These are phyloP conservation scores for Cryptus armator DNA, from an alignment of 2,888 invertebrate genomes.

Conservation along the genomic window DNA sequence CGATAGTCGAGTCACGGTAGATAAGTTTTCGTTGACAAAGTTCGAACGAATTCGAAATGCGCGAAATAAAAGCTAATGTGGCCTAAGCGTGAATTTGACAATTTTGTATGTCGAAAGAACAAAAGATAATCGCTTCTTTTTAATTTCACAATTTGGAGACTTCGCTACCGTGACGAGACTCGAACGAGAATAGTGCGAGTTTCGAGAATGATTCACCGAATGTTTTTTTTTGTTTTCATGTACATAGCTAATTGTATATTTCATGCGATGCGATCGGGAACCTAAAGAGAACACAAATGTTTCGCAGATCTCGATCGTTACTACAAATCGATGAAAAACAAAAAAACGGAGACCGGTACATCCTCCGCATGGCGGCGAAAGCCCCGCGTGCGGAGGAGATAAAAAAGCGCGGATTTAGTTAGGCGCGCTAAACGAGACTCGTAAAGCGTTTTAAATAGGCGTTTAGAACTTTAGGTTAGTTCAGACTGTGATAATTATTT, in stretches of 20 bases:
- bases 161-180: conserved; percentile 41
- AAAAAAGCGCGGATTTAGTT: conserved; percentile 50
- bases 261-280: conserved; percentile 21
- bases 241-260: conserved; percentile 53
- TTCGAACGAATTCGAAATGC: background rate
- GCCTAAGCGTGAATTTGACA: conserved; percentile 22
- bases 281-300: background rate
- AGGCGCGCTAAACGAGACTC: conserved; percentile 47
- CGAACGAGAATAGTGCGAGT: conserved; percentile 29
- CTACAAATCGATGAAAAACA: background rate
- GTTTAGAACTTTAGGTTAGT: conserved; percentile 80
- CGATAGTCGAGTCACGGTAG: conserved; percentile 53
- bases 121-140: conserved; percentile 2
- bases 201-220: conserved; percentile 56
- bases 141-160: background rate
- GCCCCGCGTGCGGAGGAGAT: background rate
- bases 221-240: conserved; percentile 23
- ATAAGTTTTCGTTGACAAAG: background rate
- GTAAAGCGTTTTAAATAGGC: conserved; percentile 48
- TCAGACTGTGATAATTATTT: conserved; percentile 84
- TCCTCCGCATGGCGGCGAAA: background rate
- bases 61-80: background rate
- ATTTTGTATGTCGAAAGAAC: background rate
- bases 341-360: conserved; percentile 44
- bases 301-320: conserved; percentile 33